These are phyloP conservation scores for Scomberomorus guttatus DNA, from an alignment of 2,797 vertebrate species.

Conservation along the genomic window DNA sequence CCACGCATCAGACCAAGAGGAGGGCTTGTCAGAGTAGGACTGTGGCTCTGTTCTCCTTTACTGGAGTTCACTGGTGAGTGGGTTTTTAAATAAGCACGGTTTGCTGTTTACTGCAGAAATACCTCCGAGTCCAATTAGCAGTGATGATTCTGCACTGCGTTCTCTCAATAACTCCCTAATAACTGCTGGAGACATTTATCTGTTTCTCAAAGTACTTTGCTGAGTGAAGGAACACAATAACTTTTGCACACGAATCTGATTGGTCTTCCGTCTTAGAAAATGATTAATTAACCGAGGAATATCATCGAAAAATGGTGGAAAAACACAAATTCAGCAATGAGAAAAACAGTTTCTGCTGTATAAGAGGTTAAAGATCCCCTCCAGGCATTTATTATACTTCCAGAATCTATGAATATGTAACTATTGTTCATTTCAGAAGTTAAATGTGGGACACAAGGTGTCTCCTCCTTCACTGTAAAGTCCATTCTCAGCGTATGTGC, in stretches of 20 bases:
- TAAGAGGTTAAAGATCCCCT: not conserved
- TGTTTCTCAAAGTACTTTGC: conserved; percentile 18
- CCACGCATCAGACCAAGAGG: conserved; percentile 52
- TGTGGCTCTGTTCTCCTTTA: conserved; percentile 49
- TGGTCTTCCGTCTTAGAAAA: conserved; percentile 7
- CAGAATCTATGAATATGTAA: not conserved
- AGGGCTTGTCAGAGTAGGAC: conserved; percentile 40
- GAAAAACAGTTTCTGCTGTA: not conserved
- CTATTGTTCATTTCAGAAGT: not conserved
- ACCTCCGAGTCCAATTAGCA: conserved; percentile 78
- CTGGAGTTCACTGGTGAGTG: conserved; percentile 60
- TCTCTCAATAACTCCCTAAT: conserved; percentile 51
- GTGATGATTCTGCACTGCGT: conserved; percentile 65
- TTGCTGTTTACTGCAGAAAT: conserved; percentile 59
- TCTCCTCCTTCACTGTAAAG: not conserved
- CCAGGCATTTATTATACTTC: not conserved
- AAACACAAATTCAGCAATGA: not conserved
- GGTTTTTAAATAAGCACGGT: conserved; percentile 54
- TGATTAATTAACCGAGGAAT: conserved; percentile 13
- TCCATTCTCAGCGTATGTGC: not conserved
- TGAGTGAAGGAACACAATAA: conserved; percentile 24
- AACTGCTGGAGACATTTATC: conserved; percentile 42
- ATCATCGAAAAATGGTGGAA: not conserved
- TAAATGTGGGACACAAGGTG: too few relatives aligned
- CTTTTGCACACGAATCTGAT: conserved; percentile 9